Evolutionary conservation across 2,888 invertebrate species (phyloP).

Genomic region (Mythimna ferrago): DNA sequence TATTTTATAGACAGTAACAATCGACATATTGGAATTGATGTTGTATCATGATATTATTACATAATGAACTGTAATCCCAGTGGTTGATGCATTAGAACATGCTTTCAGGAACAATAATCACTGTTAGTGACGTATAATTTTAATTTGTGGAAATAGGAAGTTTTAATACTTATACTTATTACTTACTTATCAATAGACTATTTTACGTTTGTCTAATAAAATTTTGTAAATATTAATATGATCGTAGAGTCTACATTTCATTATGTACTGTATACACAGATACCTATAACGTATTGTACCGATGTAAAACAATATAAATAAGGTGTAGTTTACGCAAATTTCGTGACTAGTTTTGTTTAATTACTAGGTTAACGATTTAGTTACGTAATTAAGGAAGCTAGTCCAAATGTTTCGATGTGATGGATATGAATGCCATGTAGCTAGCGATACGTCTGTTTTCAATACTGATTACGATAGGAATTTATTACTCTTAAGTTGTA

Average conservation of each 20-base stretch:
- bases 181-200: constrained; percentile 42
- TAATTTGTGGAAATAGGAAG: constrained; percentile 35
- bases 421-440: constrained; percentile 88
- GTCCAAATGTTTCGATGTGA: constrained; percentile 89
- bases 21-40: constrained; percentile 40
- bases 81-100: constrained; percentile 35
- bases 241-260: constrained; percentile 75
- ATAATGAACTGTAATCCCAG: constrained; percentile 49
- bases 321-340: constrained; percentile 77
- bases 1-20: constrained; percentile 57
- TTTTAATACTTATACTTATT: constrained; percentile 38
- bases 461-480: constrained; percentile 69
- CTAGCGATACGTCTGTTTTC: constrained; percentile 76
- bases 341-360: constrained; percentile 89
- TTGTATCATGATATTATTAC: constrained; percentile 55
- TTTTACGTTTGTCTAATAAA: constrained; percentile 47
- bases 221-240: constrained; percentile 78
- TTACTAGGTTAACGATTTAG: constrained; percentile 85
- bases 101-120: constrained; percentile 41
- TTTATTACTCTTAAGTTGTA: constrained; percentile 64
- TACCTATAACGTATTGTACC: constrained; percentile 73
- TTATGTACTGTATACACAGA: constrained; percentile 76
- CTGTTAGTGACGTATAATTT: constrained; percentile 34
- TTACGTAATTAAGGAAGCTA: constrained; percentile 89
- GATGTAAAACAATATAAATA: constrained; percentile 73